Base-by-base conservation (phyloP, 2,888 invertebrate species). In the Himalopsyche tibetana region DNA sequence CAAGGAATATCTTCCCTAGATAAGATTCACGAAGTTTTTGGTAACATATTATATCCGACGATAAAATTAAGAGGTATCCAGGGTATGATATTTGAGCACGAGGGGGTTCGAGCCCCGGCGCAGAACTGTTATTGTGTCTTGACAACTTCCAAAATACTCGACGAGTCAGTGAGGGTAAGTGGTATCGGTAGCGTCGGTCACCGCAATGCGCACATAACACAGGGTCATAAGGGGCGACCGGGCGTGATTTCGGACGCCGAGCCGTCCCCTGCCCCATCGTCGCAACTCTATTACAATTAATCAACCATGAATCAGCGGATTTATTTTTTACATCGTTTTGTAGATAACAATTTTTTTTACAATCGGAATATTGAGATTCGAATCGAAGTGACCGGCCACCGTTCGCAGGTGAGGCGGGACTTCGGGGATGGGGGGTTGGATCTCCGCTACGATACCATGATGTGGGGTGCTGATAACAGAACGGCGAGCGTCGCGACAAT, bases 401-500 rank as follows among this genome's bases (percentile, higher is more conserved):
- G 74, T 74, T 36, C 74, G 74, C 74, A 36, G 74, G 42, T 55
- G 55, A 40, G 19, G 51, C 82, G 38, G 82, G 11, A n/a, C 82
- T 87, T 87, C 63, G 63, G 36, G 82, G 86, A 84, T 86, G 87
- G 85, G 88, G 84, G 93, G 93, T 92, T 93, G 93, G 92, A 74
- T 74, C 93, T 92, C 92, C 94, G 95, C 95, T 95, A 96, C 95
- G 96, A 96, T 94, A 97, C 97, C 94, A 97, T 97, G 94, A 97
- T 97, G 95, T 98, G 98, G 91, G 98, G 98, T 93, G 98, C 98
- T 93, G 98, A 97, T 94, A 98, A 96, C 93, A 98, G 96, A 95
- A 98, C 98, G 94, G 98, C 98, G 94, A 98, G 96, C 93, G 98
- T 98, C 94, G 98, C 98, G 94, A 98, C 96, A 95, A 98, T 97